These are phyloP conservation scores for Mobula birostris DNA, from an alignment of 2,113 vertebrate species.

Conservation along the genomic window DNA sequence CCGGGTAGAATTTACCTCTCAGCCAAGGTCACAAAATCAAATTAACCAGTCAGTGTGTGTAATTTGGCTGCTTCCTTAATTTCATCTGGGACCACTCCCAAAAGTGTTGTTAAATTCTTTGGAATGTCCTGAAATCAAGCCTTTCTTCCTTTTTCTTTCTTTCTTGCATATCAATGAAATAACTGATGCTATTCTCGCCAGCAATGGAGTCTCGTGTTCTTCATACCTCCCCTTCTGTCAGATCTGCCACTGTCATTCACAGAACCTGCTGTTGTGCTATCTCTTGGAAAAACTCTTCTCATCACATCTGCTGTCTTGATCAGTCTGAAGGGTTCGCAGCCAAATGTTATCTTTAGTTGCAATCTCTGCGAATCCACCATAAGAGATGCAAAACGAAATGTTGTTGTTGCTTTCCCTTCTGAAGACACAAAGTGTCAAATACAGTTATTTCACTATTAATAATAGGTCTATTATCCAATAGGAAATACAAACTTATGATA, in stretches of 20 bases:
- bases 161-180: background rate
- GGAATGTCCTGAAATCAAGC: no score
- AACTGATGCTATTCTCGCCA: conserved; percentile 25
- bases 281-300: background rate
- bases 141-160: background rate
- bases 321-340: background rate
- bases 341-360: background rate
- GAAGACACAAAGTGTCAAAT: background rate
- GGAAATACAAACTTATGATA: background rate
- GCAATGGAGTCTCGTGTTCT: background rate
- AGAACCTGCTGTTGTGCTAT: conserved; percentile 16
- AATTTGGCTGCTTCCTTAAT: no score
- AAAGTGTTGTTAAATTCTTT: no score
- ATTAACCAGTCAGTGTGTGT: no score
- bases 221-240: conserved; percentile 14
- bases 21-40: no score
- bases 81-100: no score
- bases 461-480: background rate
- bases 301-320: background rate
- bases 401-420: background rate
- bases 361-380: background rate
- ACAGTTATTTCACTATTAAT: background rate
- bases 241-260: background rate
- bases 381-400: background rate
- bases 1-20: no score